Base-by-base conservation (phyloP, 1,140 invertebrate genomes). In the Pseudomyrmex flavicornis region DNA sequence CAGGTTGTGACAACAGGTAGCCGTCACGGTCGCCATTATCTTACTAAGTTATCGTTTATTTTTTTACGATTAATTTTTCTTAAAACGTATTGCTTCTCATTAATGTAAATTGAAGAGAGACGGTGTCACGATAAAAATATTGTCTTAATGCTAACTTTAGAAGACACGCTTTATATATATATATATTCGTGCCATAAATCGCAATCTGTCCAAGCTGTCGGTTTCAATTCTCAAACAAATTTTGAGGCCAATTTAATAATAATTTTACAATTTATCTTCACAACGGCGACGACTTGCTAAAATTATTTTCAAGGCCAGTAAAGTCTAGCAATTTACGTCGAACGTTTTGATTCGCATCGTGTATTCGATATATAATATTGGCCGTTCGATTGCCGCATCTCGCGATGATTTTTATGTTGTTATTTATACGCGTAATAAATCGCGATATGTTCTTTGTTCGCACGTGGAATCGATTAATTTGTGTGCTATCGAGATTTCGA, bases 211-310 rank as follows among this genome's bases (percentile, higher is more conserved):
- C 35, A 35, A 35, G 35, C 35, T 35, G 35, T 35, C 35, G 35
- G 59, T 22, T 74, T 75, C 35, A 65, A 35, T 35, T 35, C 17
- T 63, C 8, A 17, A 75, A 59, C 58, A 22, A 59, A 26, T 35
- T 65, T 63, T 26, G 10, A 75, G n/a, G 10, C 0, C 46, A 52
- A 63, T 65, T 65, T 65, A 46, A 35, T 35, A 9, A 17, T 10
- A 65, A 76, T 20, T 9, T 52, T 7, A 52, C 13, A 52, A 76
- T 76, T 76, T 76, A 65, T 44, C 0, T 17, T 2, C 20, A 9
- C 2, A 46, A 10, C 5, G 13, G 15, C n/a, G 35, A 3, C 20
- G 13, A 48, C 10, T 61, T 52, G 10, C 2, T 65, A 12, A 52
- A 54, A 52, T 54, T 76, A 35, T 8, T 65, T 52, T 65, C 7